Evolutionary conservation across 35 echinoderm and acorn worm species (phyloP).

Genomic region (Apostichopus japonicus): DNA sequence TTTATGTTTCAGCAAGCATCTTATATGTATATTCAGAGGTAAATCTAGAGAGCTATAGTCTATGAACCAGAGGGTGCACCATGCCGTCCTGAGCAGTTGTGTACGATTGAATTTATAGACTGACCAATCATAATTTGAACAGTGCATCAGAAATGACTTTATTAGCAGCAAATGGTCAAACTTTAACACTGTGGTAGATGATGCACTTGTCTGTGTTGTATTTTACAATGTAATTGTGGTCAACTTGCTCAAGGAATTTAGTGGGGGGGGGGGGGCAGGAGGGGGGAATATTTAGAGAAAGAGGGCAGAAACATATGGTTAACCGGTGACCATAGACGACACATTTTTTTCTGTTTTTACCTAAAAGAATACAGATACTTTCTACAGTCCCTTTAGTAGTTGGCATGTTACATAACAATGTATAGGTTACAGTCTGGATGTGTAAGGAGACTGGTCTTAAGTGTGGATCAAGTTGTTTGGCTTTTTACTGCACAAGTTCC

Average conservation of each 20-base stretch:
- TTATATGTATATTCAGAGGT: constrained; percentile 55
- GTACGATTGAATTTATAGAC: constrained; percentile 62
- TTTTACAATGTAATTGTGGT: not conserved
- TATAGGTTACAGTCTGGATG: no score
- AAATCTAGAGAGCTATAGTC: constrained; percentile 60
- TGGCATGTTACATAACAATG: no score
- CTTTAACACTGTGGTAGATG: not conserved
- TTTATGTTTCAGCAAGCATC: constrained; percentile 83
- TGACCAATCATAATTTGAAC: constrained; percentile 84
- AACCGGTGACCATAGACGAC: no score
- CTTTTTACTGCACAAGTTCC: no score
- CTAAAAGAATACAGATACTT: no score
- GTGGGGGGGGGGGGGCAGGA: not conserved
- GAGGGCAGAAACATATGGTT: no score
- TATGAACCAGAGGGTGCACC: constrained; percentile 90
- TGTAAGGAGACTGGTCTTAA: no score
- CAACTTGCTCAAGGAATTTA: not conserved
- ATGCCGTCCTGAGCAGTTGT: constrained; percentile 53
- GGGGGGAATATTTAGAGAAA: not conserved
- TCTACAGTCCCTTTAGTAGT: no score
- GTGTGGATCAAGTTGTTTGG: no score
- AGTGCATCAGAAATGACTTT: not conserved
- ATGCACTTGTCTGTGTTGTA: no score
- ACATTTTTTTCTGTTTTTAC: no score
- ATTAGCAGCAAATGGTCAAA: not conserved